Base-by-base conservation (phyloP, 2,888 invertebrate genomes). In the Anagyrus pseudococci region DNA sequence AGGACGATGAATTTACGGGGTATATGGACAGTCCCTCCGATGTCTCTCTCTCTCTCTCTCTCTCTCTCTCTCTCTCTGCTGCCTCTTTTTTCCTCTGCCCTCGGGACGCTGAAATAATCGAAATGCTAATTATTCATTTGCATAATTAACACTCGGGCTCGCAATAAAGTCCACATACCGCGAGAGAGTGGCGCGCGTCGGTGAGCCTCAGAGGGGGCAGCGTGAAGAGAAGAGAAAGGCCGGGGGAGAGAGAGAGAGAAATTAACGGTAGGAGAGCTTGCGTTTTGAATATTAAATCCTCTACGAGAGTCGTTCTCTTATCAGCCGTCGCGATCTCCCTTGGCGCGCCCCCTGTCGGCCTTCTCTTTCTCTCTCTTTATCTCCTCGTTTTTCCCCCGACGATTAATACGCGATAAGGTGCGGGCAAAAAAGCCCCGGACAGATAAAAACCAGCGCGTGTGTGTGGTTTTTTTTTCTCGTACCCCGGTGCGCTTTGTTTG, bases 61-160 rank as follows among this genome's bases (percentile, higher is more conserved):
- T 50, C 62, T 58, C 56, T 48, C 20, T 23, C 53, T n/a, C n/a
- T n/a, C n/a, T n/a, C n/a, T n/a, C n/a, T n/a, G n/a, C n/a, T n/a
- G n/a, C n/a, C n/a, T n/a, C n/a, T n/a, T n/a, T n/a, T n/a, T n/a
- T n/a, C n/a, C n/a, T n/a, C n/a, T n/a, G n/a, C n/a, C n/a, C n/a
- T n/a, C n/a, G n/a, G n/a, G 57, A 67, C 66, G 64, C 62, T 55
- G 72, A 77, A 78, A 77, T 78, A 75, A 79, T 78, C 73, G 75
- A 74, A 74, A 77, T 73, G 76, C 72, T 77, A 77, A 78, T 78
- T 75, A 75, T 73, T 77, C 75, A 72, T 76, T 75, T 73, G 74
- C 76, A 78, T 78, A 78, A 78, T 78, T 75, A 78, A 77, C 76
- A 74, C 73, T 71, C 47, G 65, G 43, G 46, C 52, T 53, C 47